Conservation (phyloP, 2,113 vertebrate genomes). For the Micronisus gabar region DNA sequence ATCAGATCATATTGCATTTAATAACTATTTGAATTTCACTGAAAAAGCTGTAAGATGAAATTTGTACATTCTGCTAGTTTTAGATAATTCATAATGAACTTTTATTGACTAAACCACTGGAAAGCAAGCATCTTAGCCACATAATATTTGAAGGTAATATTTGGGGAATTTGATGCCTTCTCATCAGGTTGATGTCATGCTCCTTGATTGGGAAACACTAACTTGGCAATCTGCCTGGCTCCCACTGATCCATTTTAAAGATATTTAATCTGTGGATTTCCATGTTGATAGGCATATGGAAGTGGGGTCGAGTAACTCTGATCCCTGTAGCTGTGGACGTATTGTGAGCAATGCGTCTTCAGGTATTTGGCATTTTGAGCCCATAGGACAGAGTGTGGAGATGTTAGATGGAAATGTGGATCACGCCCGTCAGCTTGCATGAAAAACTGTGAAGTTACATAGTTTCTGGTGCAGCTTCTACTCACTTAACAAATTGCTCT, state of each 20-base stretch:
- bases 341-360: background rate
- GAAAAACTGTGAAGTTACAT: background rate
- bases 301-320: background rate
- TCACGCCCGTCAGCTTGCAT: background rate
- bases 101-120: background rate
- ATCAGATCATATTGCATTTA: background rate
- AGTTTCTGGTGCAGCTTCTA: background rate
- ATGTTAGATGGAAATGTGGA: accelerated
- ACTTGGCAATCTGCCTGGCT: background rate
- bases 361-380: background rate
- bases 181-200: background rate
- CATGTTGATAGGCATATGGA: background rate
- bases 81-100: background rate
- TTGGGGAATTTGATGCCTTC: background rate
- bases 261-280: background rate
- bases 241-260: background rate
- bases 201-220: background rate
- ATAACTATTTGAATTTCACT: background rate
- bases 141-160: background rate
- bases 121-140: background rate
- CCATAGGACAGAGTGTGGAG: background rate
- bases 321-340: background rate
- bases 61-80: background rate
- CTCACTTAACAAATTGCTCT: background rate
- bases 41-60: background rate